phyloP scores from a whole-genome alignment of 2,888 invertebrate species.

The Rutpela maculata region DNA sequence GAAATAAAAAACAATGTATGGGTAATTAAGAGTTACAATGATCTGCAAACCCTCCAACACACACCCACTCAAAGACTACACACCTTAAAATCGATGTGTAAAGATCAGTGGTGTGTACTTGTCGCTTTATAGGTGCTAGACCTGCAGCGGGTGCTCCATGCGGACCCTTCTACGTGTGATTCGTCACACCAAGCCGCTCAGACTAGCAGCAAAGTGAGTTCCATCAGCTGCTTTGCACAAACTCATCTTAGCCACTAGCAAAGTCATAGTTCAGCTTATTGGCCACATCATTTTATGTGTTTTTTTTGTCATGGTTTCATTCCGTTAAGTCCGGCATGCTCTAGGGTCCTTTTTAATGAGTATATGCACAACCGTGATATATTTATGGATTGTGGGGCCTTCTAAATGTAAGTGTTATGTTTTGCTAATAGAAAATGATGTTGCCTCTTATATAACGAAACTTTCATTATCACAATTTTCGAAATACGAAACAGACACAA shows the following conservation, averaged over 20 bases:
- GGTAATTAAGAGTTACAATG: neutral
- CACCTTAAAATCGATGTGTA: constrained; percentile 15
- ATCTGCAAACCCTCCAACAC: constrained; percentile 2
- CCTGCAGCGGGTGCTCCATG: constrained; percentile 87
- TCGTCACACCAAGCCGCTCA: constrained; percentile 75
- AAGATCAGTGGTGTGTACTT: constrained; percentile 67
- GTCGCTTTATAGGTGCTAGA: constrained; percentile 83
- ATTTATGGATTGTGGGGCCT: constrained; percentile 1
- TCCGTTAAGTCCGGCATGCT: constrained; percentile 24
- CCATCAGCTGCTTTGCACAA: constrained; percentile 50
- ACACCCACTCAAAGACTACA: constrained; percentile 9
- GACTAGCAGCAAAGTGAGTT: constrained; percentile 71
- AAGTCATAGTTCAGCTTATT: constrained; percentile 21
- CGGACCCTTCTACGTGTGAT: constrained; percentile 80
- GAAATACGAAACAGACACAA: no score
- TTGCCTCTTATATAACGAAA: no score
- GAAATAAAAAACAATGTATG: neutral
- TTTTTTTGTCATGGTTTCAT: neutral
- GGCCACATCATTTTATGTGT: constrained; percentile 16
- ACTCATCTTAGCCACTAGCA: constrained; percentile 24
- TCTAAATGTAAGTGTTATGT: neutral
- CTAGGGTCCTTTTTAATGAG: constrained; percentile 8
- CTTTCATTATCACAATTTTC: no score
- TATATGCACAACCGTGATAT: neutral
- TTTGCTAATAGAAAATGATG: neutral